phyloP scores from a whole-genome alignment of 1,140 invertebrate genomes.

The Pseudobourletiella spinata region DNA sequence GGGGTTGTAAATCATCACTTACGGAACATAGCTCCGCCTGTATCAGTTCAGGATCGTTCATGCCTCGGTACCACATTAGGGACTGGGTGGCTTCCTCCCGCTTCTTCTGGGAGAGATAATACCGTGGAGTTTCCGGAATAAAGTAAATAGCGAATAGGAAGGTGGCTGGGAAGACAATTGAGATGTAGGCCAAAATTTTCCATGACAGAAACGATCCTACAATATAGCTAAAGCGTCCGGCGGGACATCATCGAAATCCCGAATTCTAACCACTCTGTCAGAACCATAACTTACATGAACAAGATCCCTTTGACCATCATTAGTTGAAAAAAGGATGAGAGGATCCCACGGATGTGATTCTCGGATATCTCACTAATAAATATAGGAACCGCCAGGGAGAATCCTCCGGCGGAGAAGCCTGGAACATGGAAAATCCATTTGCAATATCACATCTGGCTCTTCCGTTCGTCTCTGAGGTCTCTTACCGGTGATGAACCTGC shows the following conservation, averaged over 20 bases:
- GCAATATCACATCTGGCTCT: too few species aligned
- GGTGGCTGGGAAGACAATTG: slow-evolving; percentile 26
- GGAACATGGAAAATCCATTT: slow-evolving; percentile 57
- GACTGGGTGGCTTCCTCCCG: slow-evolving; percentile 37
- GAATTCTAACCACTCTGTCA: neutral
- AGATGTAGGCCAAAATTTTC: slow-evolving; percentile 37
- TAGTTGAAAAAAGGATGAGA: slow-evolving; percentile 70
- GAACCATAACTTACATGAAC: slow-evolving; percentile 52
- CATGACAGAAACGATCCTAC: slow-evolving; percentile 41
- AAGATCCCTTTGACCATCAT: slow-evolving; percentile 66
- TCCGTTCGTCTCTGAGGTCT: too few species aligned
- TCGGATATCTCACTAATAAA: slow-evolving; percentile 75
- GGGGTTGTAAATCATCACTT: neutral
- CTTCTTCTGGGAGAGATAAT: slow-evolving; percentile 37
- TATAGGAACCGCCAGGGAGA: slow-evolving; percentile 60
- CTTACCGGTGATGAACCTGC: slow-evolving; percentile 33
- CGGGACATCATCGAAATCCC: neutral
- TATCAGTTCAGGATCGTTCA: neutral
- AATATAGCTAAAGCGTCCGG: slow-evolving; percentile 36
- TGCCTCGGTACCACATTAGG: slow-evolving; percentile 27
- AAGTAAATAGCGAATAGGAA: slow-evolving; percentile 34
- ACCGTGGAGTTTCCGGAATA: slow-evolving; percentile 44
- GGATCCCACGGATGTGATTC: slow-evolving; percentile 61
- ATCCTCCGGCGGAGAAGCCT: slow-evolving; percentile 55
- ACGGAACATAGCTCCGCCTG: slow-evolving; percentile 10